Conservation (phyloP, 2,113 vertebrate genomes). For the Beaufortia kweichowensis region DNA sequence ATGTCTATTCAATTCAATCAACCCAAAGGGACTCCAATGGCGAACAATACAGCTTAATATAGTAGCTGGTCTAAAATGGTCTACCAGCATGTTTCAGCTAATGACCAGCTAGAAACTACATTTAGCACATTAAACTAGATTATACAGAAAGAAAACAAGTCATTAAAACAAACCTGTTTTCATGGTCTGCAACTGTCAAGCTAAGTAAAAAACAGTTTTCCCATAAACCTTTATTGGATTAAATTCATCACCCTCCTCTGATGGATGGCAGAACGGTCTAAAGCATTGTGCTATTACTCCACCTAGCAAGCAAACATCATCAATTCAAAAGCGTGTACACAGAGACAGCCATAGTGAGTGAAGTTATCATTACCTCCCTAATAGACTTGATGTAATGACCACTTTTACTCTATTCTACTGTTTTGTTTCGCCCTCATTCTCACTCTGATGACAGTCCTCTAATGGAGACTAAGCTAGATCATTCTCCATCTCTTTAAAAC, state of each 20-base stretch:
- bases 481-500: conserved; percentile 24
- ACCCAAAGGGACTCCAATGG: not conserved
- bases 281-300: not conserved
- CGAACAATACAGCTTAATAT: too few relatives aligned
- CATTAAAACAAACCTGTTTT: conserved; percentile 34
- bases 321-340: conserved; percentile 7
- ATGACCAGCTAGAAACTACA: too few relatives aligned
- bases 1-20: not conserved
- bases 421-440: not conserved
- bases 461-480: conserved; percentile 48
- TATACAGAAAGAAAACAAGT: too few relatives aligned
- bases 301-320: conserved; percentile 27
- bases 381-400: conserved; percentile 46
- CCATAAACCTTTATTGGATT: not conserved
- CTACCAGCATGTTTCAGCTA: too few relatives aligned
- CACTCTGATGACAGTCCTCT: conserved; percentile 25
- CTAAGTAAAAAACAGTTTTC: conserved; percentile 6
- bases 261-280: not conserved
- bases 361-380: conserved; percentile 54
- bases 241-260: not conserved
- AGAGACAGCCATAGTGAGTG: not conserved
- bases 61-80: too few relatives aligned
- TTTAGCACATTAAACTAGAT: too few relatives aligned
- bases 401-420: not conserved
- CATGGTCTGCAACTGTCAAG: conserved; percentile 14